phyloP scores from a whole-genome alignment of 2,888 invertebrate species.

The Pilophorus perplexus region DNA sequence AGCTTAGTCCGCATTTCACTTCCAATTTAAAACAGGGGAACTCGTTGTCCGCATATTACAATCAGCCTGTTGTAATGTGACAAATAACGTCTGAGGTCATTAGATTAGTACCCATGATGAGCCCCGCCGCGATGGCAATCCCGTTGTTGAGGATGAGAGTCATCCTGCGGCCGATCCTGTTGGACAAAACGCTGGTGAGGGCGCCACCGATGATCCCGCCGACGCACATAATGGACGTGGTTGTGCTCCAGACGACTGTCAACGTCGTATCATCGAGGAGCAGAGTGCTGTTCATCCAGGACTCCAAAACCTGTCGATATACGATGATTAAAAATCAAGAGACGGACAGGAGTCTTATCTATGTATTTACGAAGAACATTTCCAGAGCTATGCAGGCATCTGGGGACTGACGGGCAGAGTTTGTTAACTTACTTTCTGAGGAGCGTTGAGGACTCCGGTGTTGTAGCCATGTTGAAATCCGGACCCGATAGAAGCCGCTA shows the following conservation, averaged over 20 bases:
- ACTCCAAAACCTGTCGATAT: slow-evolving; percentile 28
- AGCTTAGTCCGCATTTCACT: too few species aligned
- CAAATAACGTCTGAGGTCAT: too few species aligned
- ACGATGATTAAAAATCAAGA: too few species aligned
- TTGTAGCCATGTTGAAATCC: slow-evolving; percentile 45
- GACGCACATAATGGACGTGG: slow-evolving; percentile 44
- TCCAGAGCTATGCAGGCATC: too few species aligned
- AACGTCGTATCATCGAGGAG: background rate
- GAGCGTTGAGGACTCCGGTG: slow-evolving; percentile 42
- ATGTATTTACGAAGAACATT: too few species aligned
- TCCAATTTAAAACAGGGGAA: too few species aligned
- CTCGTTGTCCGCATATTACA: too few species aligned
- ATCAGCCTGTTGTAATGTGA: too few species aligned
- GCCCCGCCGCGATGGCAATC: slow-evolving; percentile 33
- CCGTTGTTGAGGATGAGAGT: slow-evolving; percentile 41
- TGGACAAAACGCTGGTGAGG: slow-evolving; percentile 35
- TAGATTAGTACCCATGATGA: slow-evolving; percentile 35
- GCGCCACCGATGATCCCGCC: slow-evolving; percentile 46
- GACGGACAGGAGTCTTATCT: too few species aligned
- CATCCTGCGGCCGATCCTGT: slow-evolving; percentile 30
- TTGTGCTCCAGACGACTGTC: slow-evolving; percentile 38
- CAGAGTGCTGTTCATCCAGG: slow-evolving; percentile 27
- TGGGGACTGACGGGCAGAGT: background rate
- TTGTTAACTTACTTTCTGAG: slow-evolving; percentile 38
- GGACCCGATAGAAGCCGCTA: slow-evolving; percentile 40